Evolutionary conservation across 2,113 vertebrate genomes (phyloP).

Genomic region (Andinoacara biseriatus): DNA sequence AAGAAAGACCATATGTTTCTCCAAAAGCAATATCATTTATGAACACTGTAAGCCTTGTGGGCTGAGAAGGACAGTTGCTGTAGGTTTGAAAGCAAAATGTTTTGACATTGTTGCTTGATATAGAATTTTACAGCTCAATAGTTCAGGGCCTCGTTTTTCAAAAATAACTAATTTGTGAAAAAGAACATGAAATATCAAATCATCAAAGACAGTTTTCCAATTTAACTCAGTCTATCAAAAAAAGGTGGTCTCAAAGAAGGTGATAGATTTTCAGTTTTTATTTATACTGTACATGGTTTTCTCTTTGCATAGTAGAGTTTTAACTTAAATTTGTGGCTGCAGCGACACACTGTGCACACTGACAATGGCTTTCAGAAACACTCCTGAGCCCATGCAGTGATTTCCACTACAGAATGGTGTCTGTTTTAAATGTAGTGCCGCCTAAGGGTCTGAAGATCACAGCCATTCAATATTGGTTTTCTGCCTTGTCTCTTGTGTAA

Average conservation of each 20-base stretch:
- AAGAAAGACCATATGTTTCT: background rate
- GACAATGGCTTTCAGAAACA: background rate
- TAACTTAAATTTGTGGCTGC: background rate
- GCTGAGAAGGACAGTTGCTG: background rate
- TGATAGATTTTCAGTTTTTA: no score
- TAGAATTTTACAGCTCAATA: background rate
- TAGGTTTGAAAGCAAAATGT: no score
- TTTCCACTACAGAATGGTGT: background rate
- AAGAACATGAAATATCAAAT: background rate
- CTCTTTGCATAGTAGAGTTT: background rate
- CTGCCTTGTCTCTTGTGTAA: slow-evolving; percentile 1
- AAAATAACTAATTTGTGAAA: background rate
- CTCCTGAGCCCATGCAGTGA: background rate
- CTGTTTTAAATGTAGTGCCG: background rate
- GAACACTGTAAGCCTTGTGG: background rate
- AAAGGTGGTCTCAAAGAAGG: background rate
- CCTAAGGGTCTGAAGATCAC: background rate
- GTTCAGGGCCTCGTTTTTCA: background rate
- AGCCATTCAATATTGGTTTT: background rate
- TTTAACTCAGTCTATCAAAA: background rate
- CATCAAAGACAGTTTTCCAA: background rate
- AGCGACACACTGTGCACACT: background rate
- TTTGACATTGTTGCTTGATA: background rate
- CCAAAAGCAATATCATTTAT: background rate
- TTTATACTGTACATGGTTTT: background rate